Base-by-base conservation (phyloP, 1,140 invertebrate species). In the Aleiodes sp. region DNA sequence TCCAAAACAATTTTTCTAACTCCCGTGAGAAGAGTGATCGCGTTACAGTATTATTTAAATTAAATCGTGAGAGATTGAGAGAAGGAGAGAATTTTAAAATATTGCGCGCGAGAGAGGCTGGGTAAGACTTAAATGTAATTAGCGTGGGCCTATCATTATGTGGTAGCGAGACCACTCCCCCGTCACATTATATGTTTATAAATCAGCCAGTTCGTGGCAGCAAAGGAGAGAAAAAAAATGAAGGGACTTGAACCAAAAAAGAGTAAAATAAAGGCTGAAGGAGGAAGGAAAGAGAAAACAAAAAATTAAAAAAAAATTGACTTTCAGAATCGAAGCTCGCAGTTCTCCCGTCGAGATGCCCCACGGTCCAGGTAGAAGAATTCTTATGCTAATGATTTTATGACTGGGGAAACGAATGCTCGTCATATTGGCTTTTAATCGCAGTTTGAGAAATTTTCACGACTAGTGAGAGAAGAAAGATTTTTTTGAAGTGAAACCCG, bases 131-230 rank as follows among this genome's bases (percentile, higher is more conserved):
- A 84, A 85, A 85, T 79, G 82, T 84, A 85, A 86, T 86, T 86
- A 86, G 84, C 82, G 84, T 83, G 78, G 77, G 80, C 77, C 84
- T 85, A 86, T 85, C 82, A 86, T 86, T 86, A 86, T 86, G 83
- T 86, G 84, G 85, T 86, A 86, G 85, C 85, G 80, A 75, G 78
- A 75, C 85, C 84, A 85, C 84, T 84, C 85, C 85, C 83, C 82
- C 85, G 84, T 86, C 85, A 86, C 82, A 86, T 86, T 86, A 86
- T 86, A 86, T 86, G 83, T 86, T 86, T 86, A 86, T 86, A 86
- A 86, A 86, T 86, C 84, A 86, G 84, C 69, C 29, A 73, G 75
- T 76, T 76, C 78, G 80, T 76, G 75, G 76, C 70, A 79, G 77
- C 77, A 79, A 73, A 80, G 19, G 7, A 62, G 29, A 65, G 35